Conservation (phyloP, 2,797 vertebrate genomes). For the Australoheros facetus region DNA sequence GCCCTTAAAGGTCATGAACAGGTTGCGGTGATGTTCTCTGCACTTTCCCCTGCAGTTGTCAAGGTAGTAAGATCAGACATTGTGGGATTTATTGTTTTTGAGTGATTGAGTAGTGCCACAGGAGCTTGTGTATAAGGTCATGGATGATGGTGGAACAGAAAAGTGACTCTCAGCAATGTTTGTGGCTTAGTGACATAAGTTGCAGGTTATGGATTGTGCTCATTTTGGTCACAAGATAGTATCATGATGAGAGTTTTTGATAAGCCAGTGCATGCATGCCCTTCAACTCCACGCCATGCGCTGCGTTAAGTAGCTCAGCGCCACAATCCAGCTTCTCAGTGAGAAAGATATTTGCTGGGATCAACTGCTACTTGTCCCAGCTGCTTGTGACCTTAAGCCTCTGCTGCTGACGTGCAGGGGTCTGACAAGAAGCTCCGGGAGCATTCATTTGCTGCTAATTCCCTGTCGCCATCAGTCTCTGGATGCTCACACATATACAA, state of each 20-base stretch:
- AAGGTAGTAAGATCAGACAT: conserved; percentile 27
- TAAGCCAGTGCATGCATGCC: neutral
- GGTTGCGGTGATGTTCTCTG: conserved; percentile 35
- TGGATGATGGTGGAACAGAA: neutral
- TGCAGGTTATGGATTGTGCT: neutral
- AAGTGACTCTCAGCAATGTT: neutral
- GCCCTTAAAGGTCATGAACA: conserved; percentile 55
- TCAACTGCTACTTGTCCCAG: conserved; percentile 64
- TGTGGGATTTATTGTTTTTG: conserved; percentile 26
- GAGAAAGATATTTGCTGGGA: conserved; percentile 49
- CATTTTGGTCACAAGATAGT: neutral
- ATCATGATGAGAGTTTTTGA: neutral
- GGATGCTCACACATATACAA: conserved; percentile 42
- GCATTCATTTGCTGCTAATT: conserved; percentile 73
- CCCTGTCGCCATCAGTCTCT: conserved; percentile 61
- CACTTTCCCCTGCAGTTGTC: conserved; percentile 34
- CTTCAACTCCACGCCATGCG: neutral
- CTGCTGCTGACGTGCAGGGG: conserved; percentile 52
- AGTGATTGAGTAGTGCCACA: conserved; percentile 31
- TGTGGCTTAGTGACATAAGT: conserved; percentile 4
- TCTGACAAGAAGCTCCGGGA: conserved; percentile 66
- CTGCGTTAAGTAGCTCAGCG: neutral
- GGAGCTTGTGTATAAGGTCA: conserved; percentile 30
- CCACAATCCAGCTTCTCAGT: conserved; percentile 38
- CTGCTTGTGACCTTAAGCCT: conserved; percentile 62